Evolutionary conservation across 2,888 invertebrate genomes (phyloP).

Genomic region (Brassicogethes aeneus): DNA sequence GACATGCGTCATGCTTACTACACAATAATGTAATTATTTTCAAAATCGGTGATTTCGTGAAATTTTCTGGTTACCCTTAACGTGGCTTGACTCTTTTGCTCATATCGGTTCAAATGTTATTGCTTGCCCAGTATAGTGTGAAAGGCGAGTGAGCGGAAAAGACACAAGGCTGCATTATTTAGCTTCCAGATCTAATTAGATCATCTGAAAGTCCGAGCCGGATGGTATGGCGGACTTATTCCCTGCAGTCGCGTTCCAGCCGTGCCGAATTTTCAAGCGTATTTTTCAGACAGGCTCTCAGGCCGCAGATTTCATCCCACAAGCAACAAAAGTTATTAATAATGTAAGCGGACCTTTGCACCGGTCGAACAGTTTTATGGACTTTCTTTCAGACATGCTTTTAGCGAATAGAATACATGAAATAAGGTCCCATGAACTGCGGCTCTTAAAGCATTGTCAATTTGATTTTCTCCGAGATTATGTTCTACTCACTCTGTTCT

Average conservation of each 20-base stretch:
- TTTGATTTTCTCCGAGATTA: background rate
- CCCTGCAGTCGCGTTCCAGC: constrained; percentile 27
- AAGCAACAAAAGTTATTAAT: constrained; percentile 27
- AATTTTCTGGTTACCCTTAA: too few relatives aligned
- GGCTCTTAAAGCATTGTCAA: background rate
- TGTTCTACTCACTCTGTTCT: too few relatives aligned
- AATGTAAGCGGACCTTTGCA: constrained; percentile 26
- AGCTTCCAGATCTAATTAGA: constrained; percentile 27
- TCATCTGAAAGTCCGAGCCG: constrained; percentile 19
- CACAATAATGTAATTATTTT: too few relatives aligned
- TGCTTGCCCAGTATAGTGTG: too few relatives aligned
- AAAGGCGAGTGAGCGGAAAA: too few relatives aligned
- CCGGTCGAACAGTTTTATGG: constrained; percentile 23
- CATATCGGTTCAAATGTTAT: too few relatives aligned
- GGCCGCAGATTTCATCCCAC: constrained; percentile 24
- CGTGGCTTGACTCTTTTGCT: too few relatives aligned
- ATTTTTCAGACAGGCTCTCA: constrained; percentile 31
- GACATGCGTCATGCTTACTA: too few relatives aligned
- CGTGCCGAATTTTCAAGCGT: constrained; percentile 33
- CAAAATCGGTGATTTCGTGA: too few relatives aligned
- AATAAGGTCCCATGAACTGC: background rate
- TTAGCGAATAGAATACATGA: constrained; percentile 24
- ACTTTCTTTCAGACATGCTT: constrained; percentile 22
- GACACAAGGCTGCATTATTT: constrained; percentile 27
- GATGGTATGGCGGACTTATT: constrained; percentile 21